Base-by-base conservation (phyloP, 1,140 invertebrate genomes). In the Plodia interpunctella region DNA sequence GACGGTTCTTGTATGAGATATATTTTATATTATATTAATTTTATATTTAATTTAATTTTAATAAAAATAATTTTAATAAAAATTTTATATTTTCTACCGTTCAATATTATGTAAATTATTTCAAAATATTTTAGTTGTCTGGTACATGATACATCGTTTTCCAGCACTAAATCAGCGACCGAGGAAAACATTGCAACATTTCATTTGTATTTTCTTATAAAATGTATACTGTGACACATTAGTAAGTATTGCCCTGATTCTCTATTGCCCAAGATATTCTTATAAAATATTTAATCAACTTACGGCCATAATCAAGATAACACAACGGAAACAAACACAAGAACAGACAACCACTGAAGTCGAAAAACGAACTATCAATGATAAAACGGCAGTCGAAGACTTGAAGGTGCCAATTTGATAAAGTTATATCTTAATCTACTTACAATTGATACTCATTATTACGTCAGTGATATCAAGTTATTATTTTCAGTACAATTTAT, bases 361-460 rank as follows among this genome's bases (percentile, higher is more conserved):
- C 68, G 72, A 70, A 68, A 76, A 77, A 69, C 69, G 64, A 69
- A 76, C 70, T 70, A 70, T 59, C 60, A 75, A 68, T 77, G 80
- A 75, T 77, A 79, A n/a, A n/a, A 70, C 51, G n/a, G 0, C 38
- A 44, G 55, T 32, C 38, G 17, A 57, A 21, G 44, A 49, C 35
- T 15, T 20, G 38, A 44, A 28, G 38, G 55, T 57, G 20, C 38
- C 54, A 66, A 73, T 74, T 70, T 63, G 72, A 79, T 82, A 76
- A 78, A 68, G 66, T 62, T 60, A 70, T 74, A 73, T 71, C 68
- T 44, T 79, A 84, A 82, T 82, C 76, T 70, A 17, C 21, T 20
- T 70, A 17, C 21, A 13, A 4, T 13, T 38, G 38, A 57, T 57
- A 49, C 44, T 49, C 38, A 57, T 49, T 57, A 57, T 49, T 57